Conservation (phyloP, 2,888 invertebrate genomes). For the Coelopa pilipes region DNA sequence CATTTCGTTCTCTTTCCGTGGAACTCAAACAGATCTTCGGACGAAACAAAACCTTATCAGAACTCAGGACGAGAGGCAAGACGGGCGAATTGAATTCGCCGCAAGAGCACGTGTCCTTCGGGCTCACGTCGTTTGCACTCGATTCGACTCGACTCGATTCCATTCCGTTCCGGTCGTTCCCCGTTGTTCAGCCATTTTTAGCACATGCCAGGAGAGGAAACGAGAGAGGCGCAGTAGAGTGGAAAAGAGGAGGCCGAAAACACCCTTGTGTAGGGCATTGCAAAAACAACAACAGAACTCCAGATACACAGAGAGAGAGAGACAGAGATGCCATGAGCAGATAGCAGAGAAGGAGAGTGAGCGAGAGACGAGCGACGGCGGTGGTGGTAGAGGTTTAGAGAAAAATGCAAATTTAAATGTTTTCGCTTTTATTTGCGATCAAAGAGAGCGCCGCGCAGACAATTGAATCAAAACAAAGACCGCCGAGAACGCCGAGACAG, state of each 20-base stretch:
- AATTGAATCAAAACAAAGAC: conserved; percentile 27
- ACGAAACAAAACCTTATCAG: not conserved
- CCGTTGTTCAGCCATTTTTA: conserved; percentile 26
- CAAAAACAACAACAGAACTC: not conserved
- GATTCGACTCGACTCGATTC: too few species aligned
- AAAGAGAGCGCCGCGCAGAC: conserved; percentile 24
- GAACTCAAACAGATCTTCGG: not conserved
- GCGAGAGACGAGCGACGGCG: not conserved
- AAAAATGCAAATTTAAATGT: conserved; percentile 20
- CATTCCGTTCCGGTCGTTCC: too few species aligned
- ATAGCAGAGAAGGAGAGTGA: too few species aligned
- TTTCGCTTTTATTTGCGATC: conserved; percentile 20
- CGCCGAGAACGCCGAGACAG: not conserved
- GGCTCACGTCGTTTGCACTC: not conserved
- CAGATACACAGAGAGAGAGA: too few species aligned
- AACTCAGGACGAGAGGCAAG: not conserved
- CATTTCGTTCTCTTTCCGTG: not conserved
- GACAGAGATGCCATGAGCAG: too few species aligned
- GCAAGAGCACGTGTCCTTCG: conserved; percentile 22
- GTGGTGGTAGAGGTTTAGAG: not conserved
- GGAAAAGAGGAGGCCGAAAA: not conserved
- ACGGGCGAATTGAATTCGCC: conserved; percentile 10
- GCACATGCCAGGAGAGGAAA: not conserved
- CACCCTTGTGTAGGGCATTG: not conserved
- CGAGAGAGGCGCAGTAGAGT: too few species aligned